Percentiles rank a stretch among this genome's conserved stretches.
Evolutionary conservation across 2,113 vertebrate species (phyloP).

Genomic region (Helogale parvula): DNA sequence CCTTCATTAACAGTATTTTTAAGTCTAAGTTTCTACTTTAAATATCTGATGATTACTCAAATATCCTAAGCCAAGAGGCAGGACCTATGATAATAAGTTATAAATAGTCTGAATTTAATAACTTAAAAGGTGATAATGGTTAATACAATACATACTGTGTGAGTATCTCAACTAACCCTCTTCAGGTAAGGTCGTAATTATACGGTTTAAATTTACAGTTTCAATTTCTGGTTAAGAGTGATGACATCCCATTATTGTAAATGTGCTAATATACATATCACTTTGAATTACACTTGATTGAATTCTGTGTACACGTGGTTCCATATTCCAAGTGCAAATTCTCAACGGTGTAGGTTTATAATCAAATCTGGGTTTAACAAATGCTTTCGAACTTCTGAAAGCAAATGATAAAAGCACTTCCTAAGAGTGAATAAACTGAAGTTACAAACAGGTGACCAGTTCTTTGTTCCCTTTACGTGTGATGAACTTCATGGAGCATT

Average conservation of each 20-base stretch:
- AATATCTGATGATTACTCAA: constrained; percentile 63
- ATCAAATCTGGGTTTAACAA: constrained; percentile 63
- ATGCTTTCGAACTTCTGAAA: constrained; percentile 67
- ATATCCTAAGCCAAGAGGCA: constrained; percentile 29
- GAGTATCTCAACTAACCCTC: constrained; percentile 43
- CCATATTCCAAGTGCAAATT: constrained; percentile 65
- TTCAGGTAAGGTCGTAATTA: constrained; percentile 53
- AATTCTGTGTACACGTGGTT: constrained; percentile 61
- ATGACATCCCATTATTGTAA: constrained; percentile 34
- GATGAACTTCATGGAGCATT: constrained; percentile 95
- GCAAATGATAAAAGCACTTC: constrained; percentile 57
- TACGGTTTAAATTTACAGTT: constrained; percentile 45
- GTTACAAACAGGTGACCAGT: not conserved
- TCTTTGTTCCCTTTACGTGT: constrained; percentile 86
- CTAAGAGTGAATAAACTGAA: constrained; percentile 57
- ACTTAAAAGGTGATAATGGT: constrained; percentile 76
- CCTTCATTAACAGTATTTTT: constrained; percentile 33
- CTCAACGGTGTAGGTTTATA: constrained; percentile 64
- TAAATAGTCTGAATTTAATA: constrained; percentile 75
- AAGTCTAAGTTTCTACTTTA: constrained; percentile 55
- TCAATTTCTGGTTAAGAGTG: constrained; percentile 43
- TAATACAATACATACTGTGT: constrained; percentile 69
- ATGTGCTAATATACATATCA: constrained; percentile 45
- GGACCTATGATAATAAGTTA: constrained; percentile 68
- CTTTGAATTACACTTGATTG: constrained; percentile 73